phyloP scores from a whole-genome alignment of 2,797 vertebrate species.

The Pseudochirops corinnae region DNA sequence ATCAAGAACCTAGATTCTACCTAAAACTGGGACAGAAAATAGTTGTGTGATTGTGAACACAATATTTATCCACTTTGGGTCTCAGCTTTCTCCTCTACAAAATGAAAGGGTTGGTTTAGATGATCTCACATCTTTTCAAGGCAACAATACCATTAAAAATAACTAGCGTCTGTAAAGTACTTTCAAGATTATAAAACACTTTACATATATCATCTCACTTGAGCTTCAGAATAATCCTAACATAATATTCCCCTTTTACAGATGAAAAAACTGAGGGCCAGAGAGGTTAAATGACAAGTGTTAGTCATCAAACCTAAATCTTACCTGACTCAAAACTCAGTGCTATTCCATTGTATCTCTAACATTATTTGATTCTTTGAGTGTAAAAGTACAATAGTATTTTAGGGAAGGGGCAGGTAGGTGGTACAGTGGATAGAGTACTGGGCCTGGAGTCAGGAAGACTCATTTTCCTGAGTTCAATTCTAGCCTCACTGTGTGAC shows the following conservation, averaged over 20 bases:
- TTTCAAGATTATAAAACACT: background rate
- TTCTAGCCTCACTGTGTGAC: background rate
- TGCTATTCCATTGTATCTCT: background rate
- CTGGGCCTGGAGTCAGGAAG: background rate
- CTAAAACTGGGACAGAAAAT: background rate
- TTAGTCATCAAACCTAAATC: background rate
- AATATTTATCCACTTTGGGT: background rate
- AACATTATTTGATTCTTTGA: background rate
- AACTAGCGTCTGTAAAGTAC: background rate
- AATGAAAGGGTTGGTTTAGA: background rate
- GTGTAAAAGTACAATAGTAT: background rate
- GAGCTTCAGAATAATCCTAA: background rate
- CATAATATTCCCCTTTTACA: background rate
- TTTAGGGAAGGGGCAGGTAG: background rate
- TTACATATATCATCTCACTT: background rate
- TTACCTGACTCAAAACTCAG: background rate
- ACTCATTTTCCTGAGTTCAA: background rate
- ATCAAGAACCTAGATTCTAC: background rate
- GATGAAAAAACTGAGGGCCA: background rate
- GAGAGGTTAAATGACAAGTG: background rate
- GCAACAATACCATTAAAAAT: background rate
- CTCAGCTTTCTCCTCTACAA: background rate
- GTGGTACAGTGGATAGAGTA: background rate
- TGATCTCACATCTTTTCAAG: background rate
- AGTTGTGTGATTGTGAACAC: background rate